These are phyloP conservation scores for Diplazon laetatorius DNA, from an alignment of 2,888 invertebrate genomes.

Conservation along the genomic window DNA sequence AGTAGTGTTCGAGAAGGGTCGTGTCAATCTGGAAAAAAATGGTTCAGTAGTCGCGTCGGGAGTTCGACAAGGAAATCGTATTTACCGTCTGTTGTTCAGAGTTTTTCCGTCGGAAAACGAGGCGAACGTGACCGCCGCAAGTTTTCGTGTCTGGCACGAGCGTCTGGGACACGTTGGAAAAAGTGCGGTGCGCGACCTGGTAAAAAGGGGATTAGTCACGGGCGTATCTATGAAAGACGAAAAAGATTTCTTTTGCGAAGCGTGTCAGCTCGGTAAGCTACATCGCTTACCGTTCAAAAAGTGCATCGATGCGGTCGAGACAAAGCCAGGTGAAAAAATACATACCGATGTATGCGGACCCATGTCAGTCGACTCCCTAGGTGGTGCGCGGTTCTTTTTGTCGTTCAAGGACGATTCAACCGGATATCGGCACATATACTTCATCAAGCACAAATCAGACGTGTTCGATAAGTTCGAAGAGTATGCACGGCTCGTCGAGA, in stretches of 20 bases:
- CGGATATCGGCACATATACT: constrained; percentile 56
- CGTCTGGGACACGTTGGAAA: constrained; percentile 10
- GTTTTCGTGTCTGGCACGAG: constrained; percentile 27
- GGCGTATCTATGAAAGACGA: constrained; percentile 2
- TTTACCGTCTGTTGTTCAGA: constrained; percentile 38
- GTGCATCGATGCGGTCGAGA: constrained; percentile 5
- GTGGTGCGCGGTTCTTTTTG: constrained; percentile 58
- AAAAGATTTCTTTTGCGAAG: neutral
- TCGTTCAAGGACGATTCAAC: constrained; percentile 61
- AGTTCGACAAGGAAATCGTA: neutral
- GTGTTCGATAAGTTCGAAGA: constrained; percentile 26
- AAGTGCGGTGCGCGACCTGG: constrained; percentile 28
- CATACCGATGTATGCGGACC: constrained; percentile 54
- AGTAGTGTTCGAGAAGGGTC: constrained; percentile 57
- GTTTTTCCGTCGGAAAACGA: neutral
- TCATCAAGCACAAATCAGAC: constrained; percentile 56
- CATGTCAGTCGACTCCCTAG: constrained; percentile 20
- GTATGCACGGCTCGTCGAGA: constrained; percentile 48
- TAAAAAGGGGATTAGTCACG: constrained; percentile 39
- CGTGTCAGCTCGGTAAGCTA: constrained; percentile 25
- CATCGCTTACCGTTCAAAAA: constrained; percentile 17
- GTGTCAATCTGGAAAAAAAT: constrained; percentile 51
- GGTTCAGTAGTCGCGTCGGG: constrained; percentile 49
- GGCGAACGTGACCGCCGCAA: neutral
- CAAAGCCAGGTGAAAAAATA: constrained; percentile 58